Evolutionary conservation across 1,140 invertebrate species (phyloP).

Genomic region (Ceratina calcarata): DNA sequence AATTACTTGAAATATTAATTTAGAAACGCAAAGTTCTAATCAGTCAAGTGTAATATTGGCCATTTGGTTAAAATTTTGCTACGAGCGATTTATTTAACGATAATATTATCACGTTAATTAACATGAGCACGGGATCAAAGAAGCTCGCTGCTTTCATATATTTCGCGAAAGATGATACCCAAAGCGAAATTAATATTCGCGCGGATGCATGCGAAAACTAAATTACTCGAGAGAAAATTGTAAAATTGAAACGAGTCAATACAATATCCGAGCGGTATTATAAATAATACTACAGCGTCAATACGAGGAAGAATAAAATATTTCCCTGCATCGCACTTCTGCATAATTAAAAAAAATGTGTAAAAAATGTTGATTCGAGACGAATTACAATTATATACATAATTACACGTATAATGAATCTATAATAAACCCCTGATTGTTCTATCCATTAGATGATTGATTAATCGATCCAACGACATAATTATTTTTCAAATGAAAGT

Average conservation of each 20-base stretch:
- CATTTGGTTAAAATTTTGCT: background rate
- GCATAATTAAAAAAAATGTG: no score
- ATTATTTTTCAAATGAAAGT: no score
- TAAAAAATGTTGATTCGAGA: no score
- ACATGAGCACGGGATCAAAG: background rate
- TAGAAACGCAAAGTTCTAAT: no score
- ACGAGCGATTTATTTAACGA: background rate
- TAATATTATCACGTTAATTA: slow-evolving; percentile 28
- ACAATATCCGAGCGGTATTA: background rate
- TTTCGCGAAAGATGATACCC: background rate
- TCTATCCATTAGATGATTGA: no score
- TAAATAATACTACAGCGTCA: background rate
- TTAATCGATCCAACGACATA: no score
- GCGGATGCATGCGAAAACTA: background rate
- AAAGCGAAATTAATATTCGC: slow-evolving; percentile 12
- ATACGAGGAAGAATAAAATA: no score
- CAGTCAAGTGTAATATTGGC: background rate
- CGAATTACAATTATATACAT: no score
- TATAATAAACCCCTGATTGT: no score
- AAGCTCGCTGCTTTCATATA: background rate
- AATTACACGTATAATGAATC: no score
- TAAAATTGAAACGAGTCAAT: background rate
- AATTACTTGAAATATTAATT: background rate
- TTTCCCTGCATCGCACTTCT: no score
- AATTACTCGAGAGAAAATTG: slow-evolving; percentile 24